Conservation (phyloP, 2,113 vertebrate species). For the Ivindomyrus marchei region DNA sequence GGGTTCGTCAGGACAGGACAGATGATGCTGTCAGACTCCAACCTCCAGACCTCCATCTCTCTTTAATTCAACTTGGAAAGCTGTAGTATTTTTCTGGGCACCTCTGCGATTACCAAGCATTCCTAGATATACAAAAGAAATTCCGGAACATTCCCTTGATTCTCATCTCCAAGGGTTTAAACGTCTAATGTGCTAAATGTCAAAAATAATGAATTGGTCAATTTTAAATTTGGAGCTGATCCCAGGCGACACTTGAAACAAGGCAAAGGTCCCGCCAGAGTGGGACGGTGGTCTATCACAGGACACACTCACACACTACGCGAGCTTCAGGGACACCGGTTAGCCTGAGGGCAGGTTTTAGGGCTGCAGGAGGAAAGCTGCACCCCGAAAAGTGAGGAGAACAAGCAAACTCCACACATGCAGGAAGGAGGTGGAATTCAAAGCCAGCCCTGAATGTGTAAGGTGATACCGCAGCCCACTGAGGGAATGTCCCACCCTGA, state of each 20-base stretch:
- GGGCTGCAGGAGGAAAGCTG: neutral
- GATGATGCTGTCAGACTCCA: slow-evolving; percentile 42
- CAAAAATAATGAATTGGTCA: neutral
- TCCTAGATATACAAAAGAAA: neutral
- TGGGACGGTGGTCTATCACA: neutral
- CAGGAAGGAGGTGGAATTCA: neutral
- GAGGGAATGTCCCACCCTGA: neutral
- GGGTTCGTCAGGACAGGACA: slow-evolving; percentile 36
- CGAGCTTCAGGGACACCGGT: neutral
- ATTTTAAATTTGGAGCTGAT: neutral
- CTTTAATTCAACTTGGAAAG: slow-evolving; percentile 30
- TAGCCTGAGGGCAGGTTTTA: neutral
- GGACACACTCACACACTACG: neutral
- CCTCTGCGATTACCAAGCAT: neutral
- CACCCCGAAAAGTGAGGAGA: neutral
- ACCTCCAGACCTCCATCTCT: slow-evolving; percentile 19
- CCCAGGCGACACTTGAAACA: neutral
- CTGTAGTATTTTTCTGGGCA: slow-evolving; percentile 17
- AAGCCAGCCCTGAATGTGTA: neutral
- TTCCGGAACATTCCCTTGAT: neutral
- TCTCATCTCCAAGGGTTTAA: neutral
- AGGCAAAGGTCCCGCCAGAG: neutral
- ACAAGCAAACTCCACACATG: neutral
- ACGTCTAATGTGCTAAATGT: neutral
- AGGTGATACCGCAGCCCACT: neutral